A percentile compares a stretch with the other conserved stretches of the same genome.
Conservation (phyloP, 2,888 invertebrate genomes). For the Erebia epiphron region DNA sequence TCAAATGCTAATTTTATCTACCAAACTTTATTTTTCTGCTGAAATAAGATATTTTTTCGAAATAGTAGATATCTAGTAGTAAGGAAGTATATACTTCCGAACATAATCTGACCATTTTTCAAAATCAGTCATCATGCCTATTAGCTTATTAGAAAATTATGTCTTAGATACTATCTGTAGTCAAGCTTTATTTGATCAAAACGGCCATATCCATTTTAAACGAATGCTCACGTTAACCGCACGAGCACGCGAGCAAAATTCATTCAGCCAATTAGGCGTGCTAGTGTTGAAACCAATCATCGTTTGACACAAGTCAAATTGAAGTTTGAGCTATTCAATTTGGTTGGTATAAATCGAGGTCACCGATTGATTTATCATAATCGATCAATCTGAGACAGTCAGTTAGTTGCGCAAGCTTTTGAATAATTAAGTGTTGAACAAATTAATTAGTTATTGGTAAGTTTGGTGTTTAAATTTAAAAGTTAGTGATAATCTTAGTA, state of each 20-base stretch:
- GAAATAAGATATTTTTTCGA: too few species aligned
- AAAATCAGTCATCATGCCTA: too few species aligned
- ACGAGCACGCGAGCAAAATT: slow-evolving; percentile 67
- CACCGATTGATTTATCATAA: slow-evolving; percentile 74
- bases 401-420: slow-evolving; percentile 12
- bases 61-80: too few species aligned
- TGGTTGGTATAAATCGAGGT: slow-evolving; percentile 79
- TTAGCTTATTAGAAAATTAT: too few species aligned
- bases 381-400: slow-evolving; percentile 25
- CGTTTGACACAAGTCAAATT: slow-evolving; percentile 79
- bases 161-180: not conserved
- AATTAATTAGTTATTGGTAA: slow-evolving; percentile 12
- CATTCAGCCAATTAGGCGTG: slow-evolving; percentile 76
- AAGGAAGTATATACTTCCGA: too few species aligned
- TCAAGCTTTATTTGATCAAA: slow-evolving; percentile 6
- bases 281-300: slow-evolving; percentile 79
- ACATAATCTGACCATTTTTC: too few species aligned
- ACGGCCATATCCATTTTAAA: slow-evolving; percentile 32
- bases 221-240: slow-evolving; percentile 48
- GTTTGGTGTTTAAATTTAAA: not conserved
- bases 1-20: too few species aligned
- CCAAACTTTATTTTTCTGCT: too few species aligned
- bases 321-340: slow-evolving; percentile 71
- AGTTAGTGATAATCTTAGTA: not conserved
- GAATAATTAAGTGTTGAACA: slow-evolving; percentile 14